Evolutionary conservation across 1,140 invertebrate species (phyloP).

Genomic region (Brachionus rubens): DNA sequence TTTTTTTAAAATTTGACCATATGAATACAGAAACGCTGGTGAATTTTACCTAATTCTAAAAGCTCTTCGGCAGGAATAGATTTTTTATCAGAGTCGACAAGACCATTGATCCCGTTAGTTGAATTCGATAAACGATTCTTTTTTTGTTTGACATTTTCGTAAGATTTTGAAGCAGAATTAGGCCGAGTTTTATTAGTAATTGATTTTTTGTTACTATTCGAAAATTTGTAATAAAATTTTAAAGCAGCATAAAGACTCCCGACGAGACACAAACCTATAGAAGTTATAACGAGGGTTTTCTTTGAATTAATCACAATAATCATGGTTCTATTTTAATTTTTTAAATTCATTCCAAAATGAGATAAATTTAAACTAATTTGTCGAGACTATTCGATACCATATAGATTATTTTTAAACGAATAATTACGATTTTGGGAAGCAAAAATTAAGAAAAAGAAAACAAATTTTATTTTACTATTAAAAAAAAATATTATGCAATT

Average conservation of each 20-base stretch:
- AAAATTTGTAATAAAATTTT: not conserved
- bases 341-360: not conserved
- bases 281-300: constrained; percentile 28
- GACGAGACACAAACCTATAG: constrained; percentile 33
- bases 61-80: constrained; percentile 9
- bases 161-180: not conserved
- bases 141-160: not conserved
- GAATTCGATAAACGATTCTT: no score
- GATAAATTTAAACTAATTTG: no score
- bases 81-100: not conserved
- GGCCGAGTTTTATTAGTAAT: not conserved
- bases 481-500: not conserved
- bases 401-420: no score
- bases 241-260: constrained; percentile 24
- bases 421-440: no score
- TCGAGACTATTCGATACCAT: no score
- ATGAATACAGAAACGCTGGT: no score
- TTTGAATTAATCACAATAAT: constrained; percentile 29
- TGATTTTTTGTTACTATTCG: not conserved
- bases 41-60: constrained; percentile 31
- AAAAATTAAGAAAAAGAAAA: no score
- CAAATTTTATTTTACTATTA: no score
- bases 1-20: no score
- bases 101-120: no score
- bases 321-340: constrained; percentile 18